These are phyloP conservation scores for Tetragonula carbonaria DNA, from an alignment of 2,888 invertebrate genomes.

Conservation along the genomic window DNA sequence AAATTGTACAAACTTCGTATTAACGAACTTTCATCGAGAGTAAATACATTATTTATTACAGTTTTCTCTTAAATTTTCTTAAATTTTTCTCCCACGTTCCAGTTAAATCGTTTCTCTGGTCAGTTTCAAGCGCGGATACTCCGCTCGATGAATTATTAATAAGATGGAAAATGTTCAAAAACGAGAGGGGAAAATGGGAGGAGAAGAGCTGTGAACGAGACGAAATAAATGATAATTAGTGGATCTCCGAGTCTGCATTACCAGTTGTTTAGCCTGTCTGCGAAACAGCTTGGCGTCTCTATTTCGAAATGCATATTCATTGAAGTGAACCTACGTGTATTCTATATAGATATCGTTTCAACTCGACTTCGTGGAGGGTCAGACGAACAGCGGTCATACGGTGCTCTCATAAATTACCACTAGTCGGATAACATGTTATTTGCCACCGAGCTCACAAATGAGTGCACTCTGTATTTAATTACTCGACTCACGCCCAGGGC, in stretches of 20 bases:
- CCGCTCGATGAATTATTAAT: conserved; percentile 63
- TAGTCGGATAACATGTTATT: conserved; percentile 81
- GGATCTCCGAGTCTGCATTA: conserved; percentile 29
- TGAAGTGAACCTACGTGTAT: background rate
- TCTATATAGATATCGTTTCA: background rate
- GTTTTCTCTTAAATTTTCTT: background rate
- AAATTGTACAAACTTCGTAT: too few species aligned
- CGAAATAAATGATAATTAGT: conserved; percentile 59
- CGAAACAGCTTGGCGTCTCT: conserved; percentile 63
- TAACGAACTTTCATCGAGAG: fast-evolving
- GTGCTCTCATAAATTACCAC: conserved; percentile 80
- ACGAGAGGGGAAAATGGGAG: conserved; percentile 37
- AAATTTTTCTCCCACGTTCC: background rate
- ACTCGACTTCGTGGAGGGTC: conserved; percentile 67
- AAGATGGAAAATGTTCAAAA: conserved; percentile 38
- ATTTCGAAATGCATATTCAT: conserved; percentile 49
- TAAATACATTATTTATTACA: background rate
- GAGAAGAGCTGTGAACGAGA: conserved; percentile 28
- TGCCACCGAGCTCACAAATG: conserved; percentile 82
- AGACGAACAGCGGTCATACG: conserved; percentile 56
- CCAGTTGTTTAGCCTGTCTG: conserved; percentile 32
- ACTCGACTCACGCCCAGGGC: conserved; percentile 82
- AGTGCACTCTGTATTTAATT: conserved; percentile 83
- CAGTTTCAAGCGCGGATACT: background rate
- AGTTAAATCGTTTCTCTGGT: background rate